Evolutionary conservation across 2,113 vertebrate genomes (phyloP), one percentile per base, ranked within the genome.

Genomic region (Spizaetus ornatus): DNA sequence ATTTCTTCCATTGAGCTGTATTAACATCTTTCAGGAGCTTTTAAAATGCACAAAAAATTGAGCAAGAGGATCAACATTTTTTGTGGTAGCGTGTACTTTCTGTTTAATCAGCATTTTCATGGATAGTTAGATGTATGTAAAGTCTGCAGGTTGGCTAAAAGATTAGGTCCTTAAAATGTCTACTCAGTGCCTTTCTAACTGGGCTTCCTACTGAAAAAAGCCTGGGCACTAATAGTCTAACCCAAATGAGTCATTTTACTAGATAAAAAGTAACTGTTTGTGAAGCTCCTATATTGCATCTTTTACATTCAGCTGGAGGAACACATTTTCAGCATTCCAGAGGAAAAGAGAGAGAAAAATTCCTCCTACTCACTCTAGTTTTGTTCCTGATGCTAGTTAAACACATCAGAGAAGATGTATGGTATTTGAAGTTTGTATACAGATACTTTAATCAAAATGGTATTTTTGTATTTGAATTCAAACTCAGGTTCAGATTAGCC

Each of bases 331-430:
- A 82, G 52, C 47, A 88, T 95, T 91, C 80, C 77, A 86, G 65
- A 76, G 55, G 31, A 90, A 89, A 91, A 88, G 65, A 89, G 20
- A 66, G 22, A 59, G 32, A 94, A 66, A 95, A 86, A 62, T 48
- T 85, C 77, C n/a, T 95, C 66, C 77, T 72, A 42, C 70, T 79
- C 65, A 76, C 52, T 85, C 40, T 86, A 40, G 29, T 76, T 73
- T 76, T 95, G 38, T 19, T 96, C 43, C 70, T 91, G 77, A 45
- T 84, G 52, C 61, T 91, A 85, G 96, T 95, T 79, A 95, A 88
- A 70, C 45, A 79, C 62, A 94, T 94, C 77, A 91, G 73, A 89
- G 65, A 86, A 4, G 23, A 84, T 0, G 3, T 25, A 56, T 38
- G 83, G 36, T 63, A 82, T 85, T 94, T 95, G 86, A 95, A 82